Conservation (phyloP, 1,140 invertebrate species). For the Sycobia sp. region DNA sequence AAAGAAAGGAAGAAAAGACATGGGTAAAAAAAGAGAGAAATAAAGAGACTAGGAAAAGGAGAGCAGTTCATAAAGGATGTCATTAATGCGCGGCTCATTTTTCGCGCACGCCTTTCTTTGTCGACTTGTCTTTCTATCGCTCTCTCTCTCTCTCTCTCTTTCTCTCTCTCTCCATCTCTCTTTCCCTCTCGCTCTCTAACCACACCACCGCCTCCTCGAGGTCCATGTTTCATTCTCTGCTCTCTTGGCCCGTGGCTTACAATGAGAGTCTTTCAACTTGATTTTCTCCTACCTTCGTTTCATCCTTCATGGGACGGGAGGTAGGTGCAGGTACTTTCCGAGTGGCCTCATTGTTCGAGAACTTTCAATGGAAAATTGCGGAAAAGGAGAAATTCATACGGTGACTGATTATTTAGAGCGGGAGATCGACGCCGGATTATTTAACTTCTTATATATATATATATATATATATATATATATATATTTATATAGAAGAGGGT, state of each 20-base stretch:
- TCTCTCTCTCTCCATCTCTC: too few relatives aligned
- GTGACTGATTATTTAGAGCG: slow-evolving; percentile 13
- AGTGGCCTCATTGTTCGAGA: slow-evolving; percentile 26
- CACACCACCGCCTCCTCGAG: too few relatives aligned
- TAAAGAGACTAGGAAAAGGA: neutral
- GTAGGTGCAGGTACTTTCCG: slow-evolving; percentile 7
- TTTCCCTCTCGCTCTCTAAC: too few relatives aligned
- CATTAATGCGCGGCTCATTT: slow-evolving; percentile 22
- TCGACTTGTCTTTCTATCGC: too few relatives aligned
- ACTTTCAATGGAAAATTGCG: slow-evolving; percentile 23
- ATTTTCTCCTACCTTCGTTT: slow-evolving; percentile 26
- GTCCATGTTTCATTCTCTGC: neutral
- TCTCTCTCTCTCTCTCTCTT: too few relatives aligned
- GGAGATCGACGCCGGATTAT: too few relatives aligned
- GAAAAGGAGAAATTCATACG: slow-evolving; percentile 22
- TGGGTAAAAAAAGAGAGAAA: too few relatives aligned
- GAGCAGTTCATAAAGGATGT: slow-evolving; percentile 9
- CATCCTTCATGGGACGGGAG: too few relatives aligned
- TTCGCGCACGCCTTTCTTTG: neutral
- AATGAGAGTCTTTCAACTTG: slow-evolving; percentile 30
- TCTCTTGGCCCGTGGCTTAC: neutral
- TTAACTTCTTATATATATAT: too few relatives aligned
- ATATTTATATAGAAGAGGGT: too few relatives aligned
- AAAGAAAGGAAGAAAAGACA: neutral
- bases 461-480: too few relatives aligned